These are phyloP conservation scores for Phataginus tricuspis DNA, from an alignment of 2,797 vertebrate genomes.

Conservation along the genomic window DNA sequence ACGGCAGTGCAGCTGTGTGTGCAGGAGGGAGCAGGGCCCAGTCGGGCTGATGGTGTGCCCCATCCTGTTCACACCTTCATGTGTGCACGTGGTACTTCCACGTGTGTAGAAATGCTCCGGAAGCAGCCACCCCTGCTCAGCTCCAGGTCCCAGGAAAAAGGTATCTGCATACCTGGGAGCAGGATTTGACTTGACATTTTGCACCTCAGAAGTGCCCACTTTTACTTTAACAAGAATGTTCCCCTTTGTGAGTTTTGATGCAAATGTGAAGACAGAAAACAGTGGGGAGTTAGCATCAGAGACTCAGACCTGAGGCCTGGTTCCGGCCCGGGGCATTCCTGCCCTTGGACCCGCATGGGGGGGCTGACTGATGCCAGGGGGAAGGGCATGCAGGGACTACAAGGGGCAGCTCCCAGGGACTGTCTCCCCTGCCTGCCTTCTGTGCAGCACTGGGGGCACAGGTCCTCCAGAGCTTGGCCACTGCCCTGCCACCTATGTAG, in stretches of 20 bases:
- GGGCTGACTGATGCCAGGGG: neutral
- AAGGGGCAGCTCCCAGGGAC: neutral
- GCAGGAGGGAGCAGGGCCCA: neutral
- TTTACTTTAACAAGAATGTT: too few relatives aligned
- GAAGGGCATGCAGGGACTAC: fast-evolving
- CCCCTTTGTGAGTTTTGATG: neutral
- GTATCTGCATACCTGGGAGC: neutral
- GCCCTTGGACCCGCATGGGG: neutral
- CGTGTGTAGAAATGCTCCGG: neutral
- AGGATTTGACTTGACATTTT: neutral
- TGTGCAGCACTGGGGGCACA: neutral
- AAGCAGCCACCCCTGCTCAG: neutral
- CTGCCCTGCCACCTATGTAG: neutral
- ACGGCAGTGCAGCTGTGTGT: too few relatives aligned
- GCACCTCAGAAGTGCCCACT: neutral
- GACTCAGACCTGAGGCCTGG: neutral
- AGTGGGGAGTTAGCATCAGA: too few relatives aligned
- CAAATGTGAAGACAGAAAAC: too few relatives aligned
- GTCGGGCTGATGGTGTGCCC: too few relatives aligned
- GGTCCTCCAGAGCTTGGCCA: neutral
- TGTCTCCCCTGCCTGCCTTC: neutral
- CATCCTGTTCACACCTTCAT: fast-evolving
- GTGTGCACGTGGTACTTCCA: fast-evolving
- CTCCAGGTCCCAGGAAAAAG: fast-evolving
- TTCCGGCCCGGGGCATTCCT: neutral